These are phyloP conservation scores for Drosophila teissieri DNA, from an alignment of 1,140 invertebrate species.

Conservation along the genomic window DNA sequence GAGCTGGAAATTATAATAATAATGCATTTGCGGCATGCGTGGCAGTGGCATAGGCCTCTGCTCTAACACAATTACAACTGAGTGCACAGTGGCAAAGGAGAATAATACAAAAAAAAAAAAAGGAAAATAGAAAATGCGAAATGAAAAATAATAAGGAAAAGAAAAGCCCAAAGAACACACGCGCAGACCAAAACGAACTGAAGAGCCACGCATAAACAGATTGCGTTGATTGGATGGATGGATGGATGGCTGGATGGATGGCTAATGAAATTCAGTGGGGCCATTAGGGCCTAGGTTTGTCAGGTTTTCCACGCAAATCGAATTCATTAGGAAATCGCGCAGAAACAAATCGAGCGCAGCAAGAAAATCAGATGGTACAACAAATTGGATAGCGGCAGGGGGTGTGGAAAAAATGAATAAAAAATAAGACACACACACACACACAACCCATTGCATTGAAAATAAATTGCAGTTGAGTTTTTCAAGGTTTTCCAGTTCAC, in stretches of 20 bases:
- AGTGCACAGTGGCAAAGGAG: constrained; percentile 31
- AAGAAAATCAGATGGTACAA: constrained; percentile 31
- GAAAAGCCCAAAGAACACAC: constrained; percentile 35
- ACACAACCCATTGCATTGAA: constrained; percentile 50
- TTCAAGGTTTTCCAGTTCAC: constrained; percentile 83
- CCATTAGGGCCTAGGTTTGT: constrained; percentile 57
- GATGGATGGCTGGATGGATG: constrained; percentile 49
- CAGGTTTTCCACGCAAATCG: constrained; percentile 44
- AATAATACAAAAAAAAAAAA: background rate
- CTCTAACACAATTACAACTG: constrained; percentile 74
- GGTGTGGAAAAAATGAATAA: constrained; percentile 15
- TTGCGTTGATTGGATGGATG: constrained; percentile 47
- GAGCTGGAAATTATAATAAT: constrained; percentile 74
- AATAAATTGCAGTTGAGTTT: constrained; percentile 73
- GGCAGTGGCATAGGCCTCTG: constrained; percentile 67
- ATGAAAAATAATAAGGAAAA: constrained; percentile 30
- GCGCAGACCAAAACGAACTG: constrained; percentile 14
- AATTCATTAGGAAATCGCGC: constrained; percentile 29
- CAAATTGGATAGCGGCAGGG: too few relatives aligned
- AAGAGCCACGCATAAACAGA: constrained; percentile 57
- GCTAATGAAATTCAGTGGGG: constrained; percentile 73
- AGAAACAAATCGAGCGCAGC: constrained; percentile 32
- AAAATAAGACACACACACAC: constrained; percentile 18
- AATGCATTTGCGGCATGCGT: constrained; percentile 76
- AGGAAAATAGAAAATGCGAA: constrained; percentile 20